Evolutionary conservation across 2,797 vertebrate species (phyloP).

Genomic region (Miichthys miiuy): DNA sequence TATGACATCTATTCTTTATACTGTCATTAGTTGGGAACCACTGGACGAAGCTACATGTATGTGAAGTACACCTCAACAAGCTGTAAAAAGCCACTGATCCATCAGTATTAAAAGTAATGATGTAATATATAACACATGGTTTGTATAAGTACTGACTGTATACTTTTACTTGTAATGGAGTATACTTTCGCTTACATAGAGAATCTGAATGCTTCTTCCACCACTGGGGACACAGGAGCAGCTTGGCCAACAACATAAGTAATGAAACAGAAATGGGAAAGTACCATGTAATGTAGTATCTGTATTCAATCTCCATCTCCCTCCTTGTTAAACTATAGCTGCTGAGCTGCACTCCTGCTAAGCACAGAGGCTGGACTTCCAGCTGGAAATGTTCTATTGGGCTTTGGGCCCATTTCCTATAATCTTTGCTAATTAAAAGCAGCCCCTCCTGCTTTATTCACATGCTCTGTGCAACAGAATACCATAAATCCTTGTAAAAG

Average conservation of each 20-base stretch:
- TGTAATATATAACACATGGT: neutral
- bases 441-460: conserved; percentile 79
- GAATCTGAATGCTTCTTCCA: conserved; percentile 17
- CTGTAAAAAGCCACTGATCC: conserved; percentile 7
- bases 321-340: conserved; percentile 71
- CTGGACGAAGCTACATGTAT: neutral
- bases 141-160: neutral
- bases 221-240: conserved; percentile 55
- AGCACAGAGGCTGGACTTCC: conserved; percentile 75
- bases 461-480: conserved; percentile 73
- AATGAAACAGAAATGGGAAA: conserved; percentile 74
- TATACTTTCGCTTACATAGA: conserved; percentile 7
- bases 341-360: conserved; percentile 65
- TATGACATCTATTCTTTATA: too few relatives aligned
- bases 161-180: neutral
- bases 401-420: conserved; percentile 83
- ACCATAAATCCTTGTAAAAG: conserved; percentile 77
- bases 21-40: neutral
- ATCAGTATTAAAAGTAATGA: neutral
- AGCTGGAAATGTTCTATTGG: conserved; percentile 86
- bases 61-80: neutral
- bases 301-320: conserved; percentile 76
- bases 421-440: conserved; percentile 84
- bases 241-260: conserved; percentile 54
- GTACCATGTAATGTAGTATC: conserved; percentile 73